Percentiles rank a stretch among this genome's conserved stretches.
Conservation (phyloP, 1,140 invertebrate species). For the Odontomachus brunneus region DNA sequence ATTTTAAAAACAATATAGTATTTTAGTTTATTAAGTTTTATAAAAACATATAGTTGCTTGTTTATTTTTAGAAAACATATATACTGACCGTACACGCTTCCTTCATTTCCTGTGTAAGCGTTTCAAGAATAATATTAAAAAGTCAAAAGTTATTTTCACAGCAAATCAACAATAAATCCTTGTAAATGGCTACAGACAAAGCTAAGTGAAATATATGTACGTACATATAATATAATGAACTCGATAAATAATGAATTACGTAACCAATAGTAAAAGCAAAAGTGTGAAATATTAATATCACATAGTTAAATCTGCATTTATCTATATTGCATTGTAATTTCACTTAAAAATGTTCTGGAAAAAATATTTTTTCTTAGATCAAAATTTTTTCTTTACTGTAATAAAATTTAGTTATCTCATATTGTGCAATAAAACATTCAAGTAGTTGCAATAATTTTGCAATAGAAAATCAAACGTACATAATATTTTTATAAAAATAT, state of each 20-base stretch:
- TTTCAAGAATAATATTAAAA: constrained; percentile 29
- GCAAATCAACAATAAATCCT: constrained; percentile 19
- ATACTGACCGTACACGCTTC: constrained; percentile 92
- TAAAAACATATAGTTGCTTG: no score
- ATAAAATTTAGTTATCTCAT: no score
- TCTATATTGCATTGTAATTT: constrained; percentile 11
- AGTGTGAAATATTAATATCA: not conserved
- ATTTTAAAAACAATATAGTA: no score
- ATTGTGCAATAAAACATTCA: no score
- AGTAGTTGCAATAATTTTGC: no score
- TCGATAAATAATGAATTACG: constrained; percentile 1
- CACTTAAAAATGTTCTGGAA: not conserved
- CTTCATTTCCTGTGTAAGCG: constrained; percentile 88
- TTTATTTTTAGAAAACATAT: not conserved
- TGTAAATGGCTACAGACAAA: constrained; percentile 52
- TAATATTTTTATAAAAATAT: no score
- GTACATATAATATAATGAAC: not conserved
- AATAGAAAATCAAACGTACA: no score
- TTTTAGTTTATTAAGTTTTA: no score
- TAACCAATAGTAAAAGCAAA: not conserved
- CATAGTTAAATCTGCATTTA: not conserved
- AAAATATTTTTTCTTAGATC: no score
- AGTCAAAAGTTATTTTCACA: no score
- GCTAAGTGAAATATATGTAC: not conserved
- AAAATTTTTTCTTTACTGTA: no score